Evolutionary conservation across 2,797 vertebrate genomes (phyloP).

Genomic region (Caiman crocodilus): DNA sequence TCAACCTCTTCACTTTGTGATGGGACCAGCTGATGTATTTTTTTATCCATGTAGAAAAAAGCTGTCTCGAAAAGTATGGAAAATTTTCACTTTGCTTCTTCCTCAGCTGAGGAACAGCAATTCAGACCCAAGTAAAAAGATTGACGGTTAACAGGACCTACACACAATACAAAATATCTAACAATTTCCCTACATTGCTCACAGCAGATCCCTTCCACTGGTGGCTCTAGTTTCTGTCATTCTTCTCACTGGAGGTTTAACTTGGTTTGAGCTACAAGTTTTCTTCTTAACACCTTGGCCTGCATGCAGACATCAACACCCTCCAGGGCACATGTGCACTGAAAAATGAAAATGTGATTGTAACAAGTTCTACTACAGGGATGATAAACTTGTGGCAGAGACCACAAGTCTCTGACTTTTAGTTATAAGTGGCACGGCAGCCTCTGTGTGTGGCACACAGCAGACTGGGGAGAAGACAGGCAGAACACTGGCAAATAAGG

Average conservation of each 20-base stretch:
- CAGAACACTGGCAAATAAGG: too few species aligned
- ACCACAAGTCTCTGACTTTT: too few species aligned
- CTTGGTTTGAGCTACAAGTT: neutral
- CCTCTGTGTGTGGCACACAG: too few species aligned
- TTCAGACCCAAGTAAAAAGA: constrained; percentile 28
- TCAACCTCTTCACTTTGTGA: neutral
- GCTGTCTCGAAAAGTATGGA: neutral
- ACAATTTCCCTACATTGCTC: neutral
- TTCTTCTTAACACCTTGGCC: neutral
- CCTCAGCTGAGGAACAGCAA: constrained; percentile 54
- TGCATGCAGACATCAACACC: neutral
- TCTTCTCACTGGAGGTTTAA: neutral
- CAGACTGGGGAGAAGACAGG: too few species aligned
- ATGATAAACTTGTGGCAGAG: too few species aligned
- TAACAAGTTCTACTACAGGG: neutral
- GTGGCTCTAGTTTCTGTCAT: neutral
- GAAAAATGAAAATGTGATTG: constrained; percentile 1
- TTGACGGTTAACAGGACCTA: constrained; percentile 16
- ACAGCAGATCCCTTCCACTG: too few species aligned
- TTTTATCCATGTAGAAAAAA: constrained; percentile 27
- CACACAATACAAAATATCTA: neutral
- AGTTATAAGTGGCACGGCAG: too few species aligned
- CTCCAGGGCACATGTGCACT: neutral
- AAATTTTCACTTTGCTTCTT: constrained; percentile 52
- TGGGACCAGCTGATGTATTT: constrained; percentile 12